Percentiles rank a stretch among this genome's conserved stretches.
phyloP scores from a whole-genome alignment of 1,140 invertebrate species.

The Odontomachus brunneus region DNA sequence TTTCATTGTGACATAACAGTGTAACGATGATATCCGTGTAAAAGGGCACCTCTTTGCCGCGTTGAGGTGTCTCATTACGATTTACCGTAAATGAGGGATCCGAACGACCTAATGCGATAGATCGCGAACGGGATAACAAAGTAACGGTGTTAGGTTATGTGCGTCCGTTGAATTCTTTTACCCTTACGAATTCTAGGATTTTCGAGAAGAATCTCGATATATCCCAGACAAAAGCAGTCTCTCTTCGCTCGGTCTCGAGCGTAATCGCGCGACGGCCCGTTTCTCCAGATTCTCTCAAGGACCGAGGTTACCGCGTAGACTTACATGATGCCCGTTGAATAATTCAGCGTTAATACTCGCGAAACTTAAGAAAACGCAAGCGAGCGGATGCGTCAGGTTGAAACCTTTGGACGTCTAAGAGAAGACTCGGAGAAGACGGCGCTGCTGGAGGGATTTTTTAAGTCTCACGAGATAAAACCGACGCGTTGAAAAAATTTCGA shows the following conservation, averaged over 20 bases:
- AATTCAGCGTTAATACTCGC: constrained; percentile 36
- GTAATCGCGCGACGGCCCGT: constrained; percentile 22
- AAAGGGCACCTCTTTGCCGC: background rate
- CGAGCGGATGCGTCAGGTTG: background rate
- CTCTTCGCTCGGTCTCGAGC: background rate
- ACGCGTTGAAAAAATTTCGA: too few species aligned
- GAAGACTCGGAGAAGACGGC: too few species aligned
- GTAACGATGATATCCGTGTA: background rate
- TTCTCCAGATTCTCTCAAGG: constrained; percentile 17
- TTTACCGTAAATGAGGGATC: background rate
- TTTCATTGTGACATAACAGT: too few species aligned
- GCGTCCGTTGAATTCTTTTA: background rate
- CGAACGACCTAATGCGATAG: background rate
- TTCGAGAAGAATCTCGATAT: background rate
- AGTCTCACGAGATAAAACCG: too few species aligned
- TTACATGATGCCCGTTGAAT: constrained; percentile 36
- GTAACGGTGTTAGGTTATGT: background rate
- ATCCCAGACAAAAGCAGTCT: background rate
- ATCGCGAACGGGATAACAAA: background rate
- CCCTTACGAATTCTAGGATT: background rate
- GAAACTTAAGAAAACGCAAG: constrained; percentile 39
- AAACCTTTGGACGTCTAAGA: background rate
- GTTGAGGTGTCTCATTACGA: background rate
- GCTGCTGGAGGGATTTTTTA: too few species aligned
- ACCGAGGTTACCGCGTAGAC: constrained; percentile 16